Evolutionary conservation across 2,888 invertebrate genomes (phyloP).

Genomic region (Brassicogethes aeneus): DNA sequence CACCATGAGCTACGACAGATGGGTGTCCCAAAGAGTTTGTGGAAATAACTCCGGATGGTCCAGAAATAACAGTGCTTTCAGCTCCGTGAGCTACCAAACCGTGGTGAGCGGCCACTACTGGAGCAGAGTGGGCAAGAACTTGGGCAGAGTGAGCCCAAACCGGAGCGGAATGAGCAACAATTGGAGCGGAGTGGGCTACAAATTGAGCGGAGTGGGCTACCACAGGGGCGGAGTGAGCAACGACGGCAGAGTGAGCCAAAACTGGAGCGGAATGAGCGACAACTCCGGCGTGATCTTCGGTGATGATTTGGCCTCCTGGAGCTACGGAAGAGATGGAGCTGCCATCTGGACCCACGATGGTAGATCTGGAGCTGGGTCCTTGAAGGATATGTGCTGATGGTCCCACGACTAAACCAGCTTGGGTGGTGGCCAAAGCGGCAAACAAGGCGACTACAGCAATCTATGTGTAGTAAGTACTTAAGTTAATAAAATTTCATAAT

Average conservation of each 20-base stretch:
- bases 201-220: constrained; percentile 6
- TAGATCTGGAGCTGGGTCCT: constrained; percentile 24
- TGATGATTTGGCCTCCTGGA: constrained; percentile 19
- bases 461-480: neutral
- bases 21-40: constrained; percentile 7
- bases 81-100: constrained; percentile 1
- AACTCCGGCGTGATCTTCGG: constrained; percentile 12
- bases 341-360: constrained; percentile 23
- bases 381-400: constrained; percentile 18
- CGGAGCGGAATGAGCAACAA: constrained; percentile 9
- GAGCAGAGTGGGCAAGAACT: constrained; percentile 10
- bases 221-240: neutral
- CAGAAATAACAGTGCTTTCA: constrained; percentile 14
- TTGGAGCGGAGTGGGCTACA: constrained; percentile 16
- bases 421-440: constrained; percentile 17
- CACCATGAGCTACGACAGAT: neutral
- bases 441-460: constrained; percentile 13
- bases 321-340: constrained; percentile 22
- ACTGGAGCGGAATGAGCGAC: constrained; percentile 9
- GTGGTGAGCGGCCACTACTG: constrained; percentile 7
- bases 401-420: constrained; percentile 15
- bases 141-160: constrained; percentile 6
- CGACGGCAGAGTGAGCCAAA: neutral
- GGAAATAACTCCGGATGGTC: constrained; percentile 17
- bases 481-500: neutral